Evolutionary conservation across 1,140 invertebrate genomes (phyloP).

Genomic region (Cecropterus lyciades): DNA sequence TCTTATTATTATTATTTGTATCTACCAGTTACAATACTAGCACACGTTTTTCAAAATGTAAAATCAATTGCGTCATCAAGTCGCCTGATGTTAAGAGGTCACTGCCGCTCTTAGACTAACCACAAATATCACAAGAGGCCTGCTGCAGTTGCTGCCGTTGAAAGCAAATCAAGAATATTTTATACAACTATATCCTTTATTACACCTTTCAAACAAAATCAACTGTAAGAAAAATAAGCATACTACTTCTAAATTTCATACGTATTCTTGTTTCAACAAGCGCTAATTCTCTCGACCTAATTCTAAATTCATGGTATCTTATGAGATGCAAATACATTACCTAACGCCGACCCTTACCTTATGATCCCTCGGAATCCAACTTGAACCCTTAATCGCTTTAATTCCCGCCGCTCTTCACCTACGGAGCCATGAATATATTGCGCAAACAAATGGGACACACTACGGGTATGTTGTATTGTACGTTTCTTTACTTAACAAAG

Average conservation of each 20-base stretch:
- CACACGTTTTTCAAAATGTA: too few species aligned
- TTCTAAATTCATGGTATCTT: conserved; percentile 48
- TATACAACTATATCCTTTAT: too few species aligned
- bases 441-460: conserved; percentile 35
- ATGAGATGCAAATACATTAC: conserved; percentile 50
- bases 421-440: conserved; percentile 40
- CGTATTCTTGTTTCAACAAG: neutral
- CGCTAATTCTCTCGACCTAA: conserved; percentile 37
- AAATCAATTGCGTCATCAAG: too few species aligned
- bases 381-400: conserved; percentile 50
- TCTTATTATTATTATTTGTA: too few species aligned
- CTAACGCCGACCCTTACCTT: conserved; percentile 40
- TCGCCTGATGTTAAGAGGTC: too few species aligned
- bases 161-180: too few species aligned
- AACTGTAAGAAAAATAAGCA: too few species aligned
- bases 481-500: neutral
- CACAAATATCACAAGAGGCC: too few species aligned
- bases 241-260: neutral
- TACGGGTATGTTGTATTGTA: neutral
- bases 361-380: conserved; percentile 46
- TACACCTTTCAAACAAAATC: too few species aligned
- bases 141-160: too few species aligned
- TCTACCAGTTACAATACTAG: too few species aligned
- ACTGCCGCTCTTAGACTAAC: too few species aligned
- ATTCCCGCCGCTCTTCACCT: conserved; percentile 43